Evolutionary conservation across 2,888 invertebrate genomes (phyloP).

Genomic region (Cantharis flavilabris): DNA sequence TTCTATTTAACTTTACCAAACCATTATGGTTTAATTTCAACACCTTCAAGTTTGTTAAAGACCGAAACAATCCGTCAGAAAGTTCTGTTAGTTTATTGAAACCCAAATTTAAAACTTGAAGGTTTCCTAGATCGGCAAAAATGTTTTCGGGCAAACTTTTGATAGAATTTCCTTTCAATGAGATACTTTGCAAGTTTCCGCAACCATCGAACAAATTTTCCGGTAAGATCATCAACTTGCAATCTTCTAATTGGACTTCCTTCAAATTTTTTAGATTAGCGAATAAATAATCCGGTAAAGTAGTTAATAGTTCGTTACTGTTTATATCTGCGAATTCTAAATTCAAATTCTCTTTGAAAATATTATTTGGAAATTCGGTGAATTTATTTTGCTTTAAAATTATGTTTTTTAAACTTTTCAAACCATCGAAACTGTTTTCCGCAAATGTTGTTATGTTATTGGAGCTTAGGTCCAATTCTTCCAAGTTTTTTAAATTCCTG

Average conservation of each 20-base stretch:
- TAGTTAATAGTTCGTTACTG: conserved; percentile 57
- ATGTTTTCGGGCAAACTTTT: conserved; percentile 56
- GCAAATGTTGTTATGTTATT: conserved; percentile 44
- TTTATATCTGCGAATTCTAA: conserved; percentile 71
- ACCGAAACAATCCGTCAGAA: conserved; percentile 66
- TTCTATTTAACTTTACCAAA: conserved; percentile 62
- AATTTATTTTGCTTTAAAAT: conserved; percentile 48
- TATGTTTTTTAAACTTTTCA: conserved; percentile 43
- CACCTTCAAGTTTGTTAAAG: conserved; percentile 64
- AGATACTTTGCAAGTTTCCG: conserved; percentile 62
- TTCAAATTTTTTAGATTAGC: conserved; percentile 33
- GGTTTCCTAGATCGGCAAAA: conserved; percentile 62
- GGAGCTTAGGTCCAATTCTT: conserved; percentile 46
- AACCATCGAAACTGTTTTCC: conserved; percentile 40
- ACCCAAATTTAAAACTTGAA: conserved; percentile 54
- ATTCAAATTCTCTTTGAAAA: conserved; percentile 66
- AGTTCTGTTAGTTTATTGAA: conserved; percentile 49
- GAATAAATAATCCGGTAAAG: conserved; percentile 22
- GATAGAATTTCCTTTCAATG: conserved; percentile 64
- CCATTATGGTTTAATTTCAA: conserved; percentile 71
- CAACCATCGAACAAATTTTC: conserved; percentile 68
- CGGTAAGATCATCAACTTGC: conserved; percentile 61
- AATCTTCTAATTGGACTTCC: conserved; percentile 34
- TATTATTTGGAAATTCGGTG: conserved; percentile 44
- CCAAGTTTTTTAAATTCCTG: conserved; percentile 37